These are phyloP conservation scores for Cotesia chilonis DNA, from an alignment of 1,140 invertebrate genomes.

Conservation along the genomic window DNA sequence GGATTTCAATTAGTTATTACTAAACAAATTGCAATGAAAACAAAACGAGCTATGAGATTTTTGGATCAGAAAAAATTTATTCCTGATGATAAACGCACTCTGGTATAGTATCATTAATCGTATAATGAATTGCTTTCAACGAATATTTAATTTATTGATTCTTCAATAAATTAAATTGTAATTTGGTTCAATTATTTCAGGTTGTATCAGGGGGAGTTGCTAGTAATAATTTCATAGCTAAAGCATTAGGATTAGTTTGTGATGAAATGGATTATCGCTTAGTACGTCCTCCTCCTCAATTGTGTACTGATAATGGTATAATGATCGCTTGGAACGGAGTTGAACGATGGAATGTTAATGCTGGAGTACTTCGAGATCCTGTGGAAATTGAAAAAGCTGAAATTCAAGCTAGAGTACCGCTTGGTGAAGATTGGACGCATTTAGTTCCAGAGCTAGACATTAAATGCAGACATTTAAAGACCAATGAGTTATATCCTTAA, in stretches of 20 bases:
- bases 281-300: slow-evolving; percentile 79
- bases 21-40: slow-evolving; percentile 81
- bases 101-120: slow-evolving; percentile 62
- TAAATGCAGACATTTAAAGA: slow-evolving; percentile 70
- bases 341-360: slow-evolving; percentile 72
- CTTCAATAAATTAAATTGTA: background rate
- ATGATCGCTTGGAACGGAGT: slow-evolving; percentile 99
- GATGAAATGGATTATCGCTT: slow-evolving; percentile 72
- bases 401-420: slow-evolving; percentile 61
- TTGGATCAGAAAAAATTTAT: slow-evolving; percentile 72
- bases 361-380: slow-evolving; percentile 63
- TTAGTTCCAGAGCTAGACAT: slow-evolving; percentile 68
- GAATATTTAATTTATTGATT: slow-evolving; percentile 15
- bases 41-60: slow-evolving; percentile 85
- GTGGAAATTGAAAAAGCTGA: slow-evolving; percentile 65
- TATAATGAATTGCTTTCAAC: no score
- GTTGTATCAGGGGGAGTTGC: slow-evolving; percentile 96
- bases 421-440: slow-evolving; percentile 69
- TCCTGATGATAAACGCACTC: slow-evolving; percentile 65
- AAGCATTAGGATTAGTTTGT: slow-evolving; percentile 75
- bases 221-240: slow-evolving; percentile 85
- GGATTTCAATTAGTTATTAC: slow-evolving; percentile 80
- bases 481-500: slow-evolving; percentile 48
- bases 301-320: slow-evolving; percentile 98
- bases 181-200: slow-evolving; percentile 55